These are phyloP conservation scores for Podiceps cristatus DNA, from an alignment of 2,113 vertebrate species.

Conservation along the genomic window DNA sequence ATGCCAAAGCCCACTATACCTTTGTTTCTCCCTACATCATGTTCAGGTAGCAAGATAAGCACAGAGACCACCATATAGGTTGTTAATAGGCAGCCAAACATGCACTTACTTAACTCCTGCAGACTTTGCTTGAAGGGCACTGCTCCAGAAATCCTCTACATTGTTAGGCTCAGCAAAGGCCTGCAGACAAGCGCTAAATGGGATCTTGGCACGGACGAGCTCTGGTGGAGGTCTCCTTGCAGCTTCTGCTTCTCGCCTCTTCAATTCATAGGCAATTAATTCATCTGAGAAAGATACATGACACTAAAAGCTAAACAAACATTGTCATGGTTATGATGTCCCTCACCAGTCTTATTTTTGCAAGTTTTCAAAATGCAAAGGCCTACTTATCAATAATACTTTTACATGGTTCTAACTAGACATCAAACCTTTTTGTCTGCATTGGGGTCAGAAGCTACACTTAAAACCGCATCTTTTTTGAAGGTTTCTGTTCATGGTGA, in stretches of 20 bases:
- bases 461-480: background rate
- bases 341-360: background rate
- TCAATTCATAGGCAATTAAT: slow-evolving; percentile 89
- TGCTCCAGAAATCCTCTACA: slow-evolving; percentile 97
- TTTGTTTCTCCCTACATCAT: background rate
- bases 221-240: slow-evolving; percentile 86
- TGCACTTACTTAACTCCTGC: slow-evolving; percentile 93
- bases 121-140: slow-evolving; percentile 96
- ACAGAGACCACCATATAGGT: background rate
- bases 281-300: slow-evolving; percentile 83
- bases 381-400: background rate
- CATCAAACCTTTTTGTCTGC: background rate
- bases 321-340: background rate
- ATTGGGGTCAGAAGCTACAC: background rate
- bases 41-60: background rate
- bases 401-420: background rate
- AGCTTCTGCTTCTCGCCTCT: slow-evolving; percentile 89
- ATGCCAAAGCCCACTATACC: background rate
- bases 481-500: background rate
- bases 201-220: slow-evolving; percentile 89
- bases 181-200: slow-evolving; percentile 94
- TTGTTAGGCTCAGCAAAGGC: slow-evolving; percentile 96
- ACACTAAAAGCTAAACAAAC: background rate
- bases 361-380: background rate
- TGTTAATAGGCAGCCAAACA: background rate